Evolutionary conservation across 1,140 invertebrate genomes (phyloP).

Genomic region (Polypedilum vanderplanki): DNA sequence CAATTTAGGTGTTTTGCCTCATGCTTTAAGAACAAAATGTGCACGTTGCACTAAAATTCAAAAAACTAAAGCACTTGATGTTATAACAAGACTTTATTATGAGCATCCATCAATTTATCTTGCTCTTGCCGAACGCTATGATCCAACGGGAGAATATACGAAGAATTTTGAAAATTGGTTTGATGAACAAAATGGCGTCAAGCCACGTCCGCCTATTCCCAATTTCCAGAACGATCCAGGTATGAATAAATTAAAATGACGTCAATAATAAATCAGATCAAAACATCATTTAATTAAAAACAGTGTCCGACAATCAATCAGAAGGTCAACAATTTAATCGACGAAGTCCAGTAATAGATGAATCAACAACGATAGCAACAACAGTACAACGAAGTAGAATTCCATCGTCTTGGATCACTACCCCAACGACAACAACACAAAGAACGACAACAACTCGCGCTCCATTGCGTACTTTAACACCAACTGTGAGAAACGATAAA

Average conservation of each 20-base stretch:
- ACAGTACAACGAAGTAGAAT: background rate
- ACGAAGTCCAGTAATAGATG: background rate
- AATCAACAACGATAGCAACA: background rate
- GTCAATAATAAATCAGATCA: background rate
- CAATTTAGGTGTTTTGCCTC: constrained; percentile 51
- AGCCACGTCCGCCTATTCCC: background rate
- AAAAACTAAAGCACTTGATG: constrained; percentile 48
- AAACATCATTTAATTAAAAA: background rate
- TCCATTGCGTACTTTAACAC: background rate
- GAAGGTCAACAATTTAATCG: background rate
- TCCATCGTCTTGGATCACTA: background rate
- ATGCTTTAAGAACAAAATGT: constrained; percentile 56
- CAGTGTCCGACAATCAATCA: background rate
- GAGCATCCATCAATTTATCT: constrained; percentile 54
- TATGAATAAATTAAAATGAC: background rate
- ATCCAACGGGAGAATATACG: constrained; percentile 52
- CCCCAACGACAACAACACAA: background rate
- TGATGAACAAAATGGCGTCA: constrained; percentile 5
- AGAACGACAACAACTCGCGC: background rate
- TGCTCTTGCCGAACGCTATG: constrained; percentile 49
- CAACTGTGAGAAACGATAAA: background rate
- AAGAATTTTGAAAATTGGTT: constrained; percentile 42
- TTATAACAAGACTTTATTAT: constrained; percentile 48
- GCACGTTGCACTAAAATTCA: constrained; percentile 53
- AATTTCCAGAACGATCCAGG: background rate